Conservation (phyloP, 2,888 invertebrate species). For the Neoascia interrupta region DNA sequence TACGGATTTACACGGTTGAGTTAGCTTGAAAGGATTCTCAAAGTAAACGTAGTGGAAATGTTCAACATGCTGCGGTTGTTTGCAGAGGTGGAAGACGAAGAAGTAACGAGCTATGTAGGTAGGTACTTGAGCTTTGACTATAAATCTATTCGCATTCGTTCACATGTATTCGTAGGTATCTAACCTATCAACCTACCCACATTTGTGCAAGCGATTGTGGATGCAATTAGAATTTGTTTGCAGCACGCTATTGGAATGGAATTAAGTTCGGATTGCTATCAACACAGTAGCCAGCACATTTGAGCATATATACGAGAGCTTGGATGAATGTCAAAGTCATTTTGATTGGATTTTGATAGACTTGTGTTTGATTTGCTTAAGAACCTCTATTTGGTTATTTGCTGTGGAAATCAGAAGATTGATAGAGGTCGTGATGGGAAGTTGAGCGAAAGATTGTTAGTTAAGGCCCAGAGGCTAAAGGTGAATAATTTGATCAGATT, state of each 20-base stretch:
- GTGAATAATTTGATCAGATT: too few relatives aligned
- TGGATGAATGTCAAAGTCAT: conserved; percentile 34
- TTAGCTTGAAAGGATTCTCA: conserved; percentile 58
- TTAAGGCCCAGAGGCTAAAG: too few relatives aligned
- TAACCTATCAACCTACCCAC: not conserved
- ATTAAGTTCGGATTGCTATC: conserved; percentile 41
- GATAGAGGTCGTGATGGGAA: too few relatives aligned
- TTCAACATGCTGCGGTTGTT: conserved; percentile 62
- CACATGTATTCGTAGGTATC: too few relatives aligned
- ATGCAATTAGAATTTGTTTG: conserved; percentile 64
- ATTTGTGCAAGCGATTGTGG: not conserved
- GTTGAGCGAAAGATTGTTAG: too few relatives aligned
- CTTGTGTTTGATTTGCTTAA: conserved; percentile 37
- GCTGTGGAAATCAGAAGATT: conserved; percentile 3
- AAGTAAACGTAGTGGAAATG: conserved; percentile 66
- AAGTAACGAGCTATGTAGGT: too few relatives aligned
- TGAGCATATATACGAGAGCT: not conserved
- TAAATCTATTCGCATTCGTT: not conserved
- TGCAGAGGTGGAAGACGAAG: conserved; percentile 32
- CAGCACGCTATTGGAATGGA: conserved; percentile 45
- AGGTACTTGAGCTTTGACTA: conserved; percentile 1
- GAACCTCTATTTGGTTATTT: conserved; percentile 12
- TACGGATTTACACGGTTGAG: conserved; percentile 68
- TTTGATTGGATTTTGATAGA: conserved; percentile 64
- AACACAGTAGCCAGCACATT: conserved; percentile 1